Evolutionary conservation across 37 sponge, comb jelly and placozoan species (phyloP), one percentile per base, ranked within the genome.

Genomic region (Beroe ovata): DNA sequence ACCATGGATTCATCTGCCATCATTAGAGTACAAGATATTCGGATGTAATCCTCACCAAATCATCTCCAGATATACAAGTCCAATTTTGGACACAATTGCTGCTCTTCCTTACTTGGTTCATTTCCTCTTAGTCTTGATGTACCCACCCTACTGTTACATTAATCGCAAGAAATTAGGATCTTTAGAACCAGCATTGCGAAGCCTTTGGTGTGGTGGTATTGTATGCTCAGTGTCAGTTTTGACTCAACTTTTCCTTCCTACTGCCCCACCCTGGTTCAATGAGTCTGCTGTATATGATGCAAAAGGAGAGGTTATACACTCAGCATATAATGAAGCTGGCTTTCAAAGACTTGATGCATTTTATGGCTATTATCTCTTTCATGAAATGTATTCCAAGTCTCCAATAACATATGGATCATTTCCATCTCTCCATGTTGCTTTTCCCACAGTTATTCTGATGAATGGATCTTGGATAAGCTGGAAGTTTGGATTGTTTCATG

Each of bases 401-500:
- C 84, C 84, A 6, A 42, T 77, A 4, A 77, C 41, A 21, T 42
- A 40, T 42, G 84, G 84, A 0, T 77, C 84, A 28, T 77, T 77
- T 77, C 84, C 84, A 4, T 77, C 84, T 40, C 84, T 77, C 23
- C 84, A 77, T 42, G 84, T 42, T 0, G 84, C 84, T 21, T 77
- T 77, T 42, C 84, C 84, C 4, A 42, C 54, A 42, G 84, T 77
- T 8, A 77, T 77, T 23, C 28, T 77, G 42, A 77, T 77, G 84
- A 77, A 77, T 23, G 84, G 84, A 42, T 42, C 54, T 36, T 77
- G 84, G 84, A 25, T 77, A 11, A 42, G 84, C 22, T 77, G 84
- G 84, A 77, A 77, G 47, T 77, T 42, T 77, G 84, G 84, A 42
- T 36, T 77, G 8, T 77, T 77, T 77, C 84, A 77, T 77, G 42